Conservation (phyloP, 2,113 vertebrate genomes). For the Catharus bicknelli region DNA sequence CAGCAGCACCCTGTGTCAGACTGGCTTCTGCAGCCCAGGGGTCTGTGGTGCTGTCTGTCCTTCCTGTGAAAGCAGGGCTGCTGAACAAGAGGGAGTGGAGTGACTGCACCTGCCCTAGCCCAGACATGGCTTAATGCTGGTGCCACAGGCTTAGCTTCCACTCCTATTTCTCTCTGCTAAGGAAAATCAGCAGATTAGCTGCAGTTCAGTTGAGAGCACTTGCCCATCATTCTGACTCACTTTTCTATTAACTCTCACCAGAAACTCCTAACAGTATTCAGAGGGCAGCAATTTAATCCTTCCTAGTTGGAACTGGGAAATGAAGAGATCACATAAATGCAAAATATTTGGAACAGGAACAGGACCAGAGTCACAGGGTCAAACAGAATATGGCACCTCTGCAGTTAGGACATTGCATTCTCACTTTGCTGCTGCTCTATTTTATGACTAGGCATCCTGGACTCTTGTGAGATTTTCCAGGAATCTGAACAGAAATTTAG, state of each 20-base stretch:
- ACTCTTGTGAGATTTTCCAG: not conserved
- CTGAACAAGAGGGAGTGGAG: not conserved
- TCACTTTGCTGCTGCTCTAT: not conserved
- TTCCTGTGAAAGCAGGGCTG: fast-evolving
- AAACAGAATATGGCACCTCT: not conserved
- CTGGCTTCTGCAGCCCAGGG: not conserved
- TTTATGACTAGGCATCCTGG: not conserved
- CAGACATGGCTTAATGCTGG: not conserved
- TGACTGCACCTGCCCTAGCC: not conserved
- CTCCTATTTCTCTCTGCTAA: not conserved
- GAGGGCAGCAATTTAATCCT: not conserved
- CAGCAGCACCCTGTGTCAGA: fast-evolving
- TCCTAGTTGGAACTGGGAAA: not conserved
- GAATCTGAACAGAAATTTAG: conserved; percentile 16
- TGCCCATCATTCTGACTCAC: not conserved
- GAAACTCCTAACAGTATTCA: not conserved
- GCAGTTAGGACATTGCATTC: not conserved
- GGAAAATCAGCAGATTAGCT: not conserved
- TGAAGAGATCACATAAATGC: not conserved
- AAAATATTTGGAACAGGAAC: not conserved
- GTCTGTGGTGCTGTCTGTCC: not conserved
- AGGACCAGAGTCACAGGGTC: not conserved
- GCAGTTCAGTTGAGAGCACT: not conserved
- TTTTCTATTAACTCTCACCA: not conserved
- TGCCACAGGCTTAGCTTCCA: not conserved